Base-by-base conservation (phyloP, 2,113 vertebrate species). In the Oceanodroma tethys region DNA sequence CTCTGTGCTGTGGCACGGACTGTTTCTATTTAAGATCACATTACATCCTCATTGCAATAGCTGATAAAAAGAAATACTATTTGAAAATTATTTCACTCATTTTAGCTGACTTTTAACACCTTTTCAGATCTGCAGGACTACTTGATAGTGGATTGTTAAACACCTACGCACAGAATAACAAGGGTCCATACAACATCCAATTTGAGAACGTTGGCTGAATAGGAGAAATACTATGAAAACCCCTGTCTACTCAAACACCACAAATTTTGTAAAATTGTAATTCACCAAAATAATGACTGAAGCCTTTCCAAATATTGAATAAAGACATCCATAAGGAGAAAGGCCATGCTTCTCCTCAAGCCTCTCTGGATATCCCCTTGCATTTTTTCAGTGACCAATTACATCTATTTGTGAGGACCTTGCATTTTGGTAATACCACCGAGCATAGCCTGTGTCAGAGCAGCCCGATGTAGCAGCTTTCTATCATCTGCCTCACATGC, bases 141-240 rank as follows among this genome's bases (percentile, higher is more conserved):
- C 29, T 73, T 63, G 23, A 60, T 19, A 23, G 27, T 9, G 13
- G 16, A 11, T 15, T 85, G 16, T 87, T 81, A 66, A 78, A 58
- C 21, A 78, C 29, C 40, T 40, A 26, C 43, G 18, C 45, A 42
- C 7, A 55, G 81, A 88, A 60, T 43, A 70, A 42, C 2, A 0
- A 43, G 20, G 16, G 1, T 32, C 16, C 21, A 9, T 9, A 16
- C 30, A 88, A 53, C 13, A 29, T 56, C 53, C 0, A 0, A 4
- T 72, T 59, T 80, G 20, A 88, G 53, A 76, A 26, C 30, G 18
- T 42, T 34, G 16, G 21, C 0, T 70, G 48, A 84, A 82, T 55
- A 6, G 42, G 9, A 71, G 16, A 48, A 88, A 50, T 7, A n/a
- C 3, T 25, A 40, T 5, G 16, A 82, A 85, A 88, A 62, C 9